phyloP scores from a whole-genome alignment of 2,797 vertebrate genomes.

The Diglossa cyanea region DNA sequence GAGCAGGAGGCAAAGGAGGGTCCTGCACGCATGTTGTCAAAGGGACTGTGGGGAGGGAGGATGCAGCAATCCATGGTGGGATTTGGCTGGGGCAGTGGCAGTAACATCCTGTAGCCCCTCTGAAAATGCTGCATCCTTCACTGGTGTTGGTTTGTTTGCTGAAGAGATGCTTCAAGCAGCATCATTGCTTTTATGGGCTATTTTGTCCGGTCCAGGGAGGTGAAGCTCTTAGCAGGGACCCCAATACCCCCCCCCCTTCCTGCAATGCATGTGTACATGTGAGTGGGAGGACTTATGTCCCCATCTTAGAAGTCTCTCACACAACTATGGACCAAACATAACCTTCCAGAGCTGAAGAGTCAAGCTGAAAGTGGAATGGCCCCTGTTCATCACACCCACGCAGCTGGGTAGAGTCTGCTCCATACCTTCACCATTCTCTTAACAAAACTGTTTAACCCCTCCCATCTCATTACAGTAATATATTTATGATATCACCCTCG shows the following conservation, averaged over 20 bases:
- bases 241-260: not conserved
- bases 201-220: not conserved
- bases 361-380: not conserved
- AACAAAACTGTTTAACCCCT: slow-evolving; percentile 23
- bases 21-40: not conserved
- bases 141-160: not conserved
- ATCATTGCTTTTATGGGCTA: not conserved
- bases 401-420: slow-evolving; percentile 22
- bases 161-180: not conserved
- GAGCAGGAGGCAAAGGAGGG: not conserved
- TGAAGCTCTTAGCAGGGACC: not conserved
- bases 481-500: slow-evolving; percentile 49
- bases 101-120: not conserved
- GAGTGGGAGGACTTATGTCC: not conserved
- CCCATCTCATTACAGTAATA: slow-evolving; percentile 58
- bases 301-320: not conserved
- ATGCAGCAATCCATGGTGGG: not conserved
- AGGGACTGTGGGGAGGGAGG: not conserved
- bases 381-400: slow-evolving; percentile 44
- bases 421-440: not conserved
- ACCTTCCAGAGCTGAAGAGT: not conserved
- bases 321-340: not conserved
- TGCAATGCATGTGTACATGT: not conserved
- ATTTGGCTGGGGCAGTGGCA: not conserved
- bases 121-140: not conserved